Conservation (phyloP, 1,140 invertebrate species). For the Physella acuta region DNA sequence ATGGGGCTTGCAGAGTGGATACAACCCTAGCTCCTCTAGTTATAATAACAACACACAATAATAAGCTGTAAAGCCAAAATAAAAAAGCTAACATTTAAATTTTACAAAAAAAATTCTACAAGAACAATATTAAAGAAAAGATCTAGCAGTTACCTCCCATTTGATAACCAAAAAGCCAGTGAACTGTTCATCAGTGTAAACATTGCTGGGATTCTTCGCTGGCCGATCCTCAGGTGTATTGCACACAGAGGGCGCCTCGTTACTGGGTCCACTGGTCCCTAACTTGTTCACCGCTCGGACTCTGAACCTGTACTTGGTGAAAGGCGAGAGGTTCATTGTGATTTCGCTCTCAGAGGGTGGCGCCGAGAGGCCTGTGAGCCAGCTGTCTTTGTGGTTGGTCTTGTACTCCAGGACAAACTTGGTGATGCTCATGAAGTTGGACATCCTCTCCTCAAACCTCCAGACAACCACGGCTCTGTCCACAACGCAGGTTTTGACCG, state of each 20-base stretch:
- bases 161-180: slow-evolving; percentile 34
- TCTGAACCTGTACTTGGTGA: slow-evolving; percentile 39
- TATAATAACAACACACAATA: too few relatives aligned
- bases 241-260: slow-evolving; percentile 22
- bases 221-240: slow-evolving; percentile 26
- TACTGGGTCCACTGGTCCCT: slow-evolving; percentile 35
- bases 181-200: slow-evolving; percentile 29
- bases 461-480: slow-evolving; percentile 69
- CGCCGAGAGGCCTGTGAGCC: slow-evolving; percentile 61
- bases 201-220: slow-evolving; percentile 32
- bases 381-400: slow-evolving; percentile 90
- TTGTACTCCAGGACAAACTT: slow-evolving; percentile 90
- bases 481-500: slow-evolving; percentile 56
- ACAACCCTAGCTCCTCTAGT: too few relatives aligned
- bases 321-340: slow-evolving; percentile 27
- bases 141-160: slow-evolving; percentile 33
- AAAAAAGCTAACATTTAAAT: too few relatives aligned
- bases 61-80: too few relatives aligned
- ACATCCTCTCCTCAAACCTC: slow-evolving; percentile 79
- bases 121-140: background rate
- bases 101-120: background rate
- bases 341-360: slow-evolving; percentile 12
- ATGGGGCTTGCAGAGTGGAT: background rate
- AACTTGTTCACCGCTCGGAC: slow-evolving; percentile 37
- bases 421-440: slow-evolving; percentile 86